A percentile compares a stretch with the other conserved stretches of the same genome.
Evolutionary conservation across 2,113 vertebrate species (phyloP).

Genomic region (Cacatua alba): DNA sequence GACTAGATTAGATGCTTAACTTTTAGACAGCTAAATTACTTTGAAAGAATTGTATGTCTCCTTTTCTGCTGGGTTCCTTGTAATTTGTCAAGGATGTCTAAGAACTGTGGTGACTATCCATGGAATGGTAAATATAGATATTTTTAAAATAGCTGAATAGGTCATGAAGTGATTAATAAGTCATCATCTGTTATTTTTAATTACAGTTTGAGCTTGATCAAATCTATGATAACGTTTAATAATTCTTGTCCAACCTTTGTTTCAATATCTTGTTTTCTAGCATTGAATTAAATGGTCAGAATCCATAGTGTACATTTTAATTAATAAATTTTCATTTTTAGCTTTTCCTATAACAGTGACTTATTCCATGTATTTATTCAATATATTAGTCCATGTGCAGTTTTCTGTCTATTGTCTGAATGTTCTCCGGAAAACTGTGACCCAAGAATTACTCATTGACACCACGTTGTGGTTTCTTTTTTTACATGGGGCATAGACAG

Average conservation of each 20-base stretch:
- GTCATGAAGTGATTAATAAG: background rate
- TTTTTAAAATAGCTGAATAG: conserved; percentile 18
- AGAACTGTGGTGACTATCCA: background rate
- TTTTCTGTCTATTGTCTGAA: background rate
- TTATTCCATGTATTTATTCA: background rate
- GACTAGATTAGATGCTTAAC: background rate
- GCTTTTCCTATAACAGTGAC: background rate
- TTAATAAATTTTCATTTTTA: background rate
- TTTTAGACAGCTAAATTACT: background rate
- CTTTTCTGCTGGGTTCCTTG: background rate
- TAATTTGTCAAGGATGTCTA: background rate
- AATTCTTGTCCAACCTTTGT: background rate
- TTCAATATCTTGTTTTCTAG: background rate
- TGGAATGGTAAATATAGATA: conserved; percentile 28
- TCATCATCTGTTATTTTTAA: background rate
- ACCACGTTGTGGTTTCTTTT: background rate
- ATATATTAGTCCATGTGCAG: background rate
- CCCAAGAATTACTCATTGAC: background rate
- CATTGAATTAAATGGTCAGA: background rate
- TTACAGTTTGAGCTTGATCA: background rate
- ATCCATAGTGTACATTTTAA: background rate
- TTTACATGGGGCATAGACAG: background rate
- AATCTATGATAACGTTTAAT: background rate
- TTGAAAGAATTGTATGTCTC: background rate
- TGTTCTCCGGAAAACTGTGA: background rate